These are phyloP conservation scores for Lithosia quadra DNA, from an alignment of 2,888 invertebrate genomes.

Conservation along the genomic window DNA sequence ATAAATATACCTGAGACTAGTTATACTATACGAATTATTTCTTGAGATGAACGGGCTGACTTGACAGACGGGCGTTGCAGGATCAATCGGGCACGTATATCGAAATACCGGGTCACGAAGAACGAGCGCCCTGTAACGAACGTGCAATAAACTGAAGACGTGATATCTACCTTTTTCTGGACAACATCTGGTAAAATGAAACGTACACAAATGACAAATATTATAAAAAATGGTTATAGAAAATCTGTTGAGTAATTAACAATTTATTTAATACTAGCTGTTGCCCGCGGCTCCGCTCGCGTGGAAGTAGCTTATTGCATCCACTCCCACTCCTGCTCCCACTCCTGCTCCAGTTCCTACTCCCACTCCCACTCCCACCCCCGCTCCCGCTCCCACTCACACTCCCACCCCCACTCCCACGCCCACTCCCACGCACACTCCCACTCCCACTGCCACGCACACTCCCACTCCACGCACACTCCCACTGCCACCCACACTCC, in stretches of 20 bases:
- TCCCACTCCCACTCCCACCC: too few relatives aligned
- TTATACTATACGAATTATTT: conserved; percentile 28
- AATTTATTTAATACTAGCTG: neutral
- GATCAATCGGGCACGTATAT: conserved; percentile 76
- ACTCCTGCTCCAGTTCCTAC: too few relatives aligned
- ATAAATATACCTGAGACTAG: conserved; percentile 9
- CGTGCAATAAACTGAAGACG: conserved; percentile 83
- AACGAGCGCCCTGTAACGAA: conserved; percentile 67
- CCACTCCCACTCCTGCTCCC: too few relatives aligned
- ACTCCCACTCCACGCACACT: too few relatives aligned
- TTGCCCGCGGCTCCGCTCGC: too few relatives aligned
- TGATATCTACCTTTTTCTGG: conserved; percentile 72
- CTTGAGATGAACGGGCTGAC: conserved; percentile 24
- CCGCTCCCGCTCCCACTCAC: too few relatives aligned
- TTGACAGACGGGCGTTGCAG: conserved; percentile 50
- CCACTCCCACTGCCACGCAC: too few relatives aligned
- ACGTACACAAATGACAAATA: conserved; percentile 50
- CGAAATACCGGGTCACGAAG: conserved; percentile 69
- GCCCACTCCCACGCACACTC: too few relatives aligned
- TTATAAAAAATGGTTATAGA: conserved; percentile 45
- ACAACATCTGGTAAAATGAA: conserved; percentile 63
- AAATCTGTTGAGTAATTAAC: conserved; percentile 19
- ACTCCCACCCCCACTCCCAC: too few relatives aligned
- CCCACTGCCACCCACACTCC: too few relatives aligned
- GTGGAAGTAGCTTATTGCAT: too few relatives aligned